phyloP scores from a whole-genome alignment of 92 coral and sea anemone species.

The Scolanthus callimorphus region DNA sequence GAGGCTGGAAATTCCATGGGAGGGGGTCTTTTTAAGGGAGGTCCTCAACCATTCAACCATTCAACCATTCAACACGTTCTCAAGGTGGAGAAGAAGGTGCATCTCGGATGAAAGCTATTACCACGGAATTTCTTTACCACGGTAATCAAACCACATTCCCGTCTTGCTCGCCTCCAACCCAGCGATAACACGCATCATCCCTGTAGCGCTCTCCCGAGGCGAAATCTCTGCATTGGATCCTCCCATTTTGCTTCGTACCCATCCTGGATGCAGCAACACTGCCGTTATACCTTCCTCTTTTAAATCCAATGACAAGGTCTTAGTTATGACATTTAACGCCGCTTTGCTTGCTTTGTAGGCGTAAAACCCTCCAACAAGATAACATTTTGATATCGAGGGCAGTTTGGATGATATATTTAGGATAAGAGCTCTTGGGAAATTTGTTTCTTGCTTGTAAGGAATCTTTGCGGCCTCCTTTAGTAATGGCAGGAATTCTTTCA shows the following conservation, averaged over 20 bases:
- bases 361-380: slow-evolving; percentile 30
- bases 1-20: no score
- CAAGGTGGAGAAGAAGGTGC: slow-evolving; percentile 15
- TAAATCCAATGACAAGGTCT: slow-evolving; percentile 56
- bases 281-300: slow-evolving; percentile 43
- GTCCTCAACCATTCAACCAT: neutral
- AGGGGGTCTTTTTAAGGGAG: no score
- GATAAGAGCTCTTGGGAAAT: slow-evolving; percentile 27
- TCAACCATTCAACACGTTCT: neutral
- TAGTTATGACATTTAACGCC: slow-evolving; percentile 63
- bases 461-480: slow-evolving; percentile 49
- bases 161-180: slow-evolving; percentile 48
- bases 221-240: slow-evolving; percentile 44
- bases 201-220: slow-evolving; percentile 38
- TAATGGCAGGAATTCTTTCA: slow-evolving; percentile 49
- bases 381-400: slow-evolving; percentile 36
- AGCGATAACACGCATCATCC: slow-evolving; percentile 50
- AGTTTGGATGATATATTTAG: slow-evolving; percentile 55
- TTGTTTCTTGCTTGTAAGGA: neutral
- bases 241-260: slow-evolving; percentile 71
- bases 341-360: slow-evolving; percentile 66
- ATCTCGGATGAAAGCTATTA: no score
- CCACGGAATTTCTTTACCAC: no score
- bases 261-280: slow-evolving; percentile 63
- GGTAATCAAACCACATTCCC: slow-evolving; percentile 48